phyloP scores from a whole-genome alignment of 2,797 vertebrate genomes.

The Tamandua tetradactyla region DNA sequence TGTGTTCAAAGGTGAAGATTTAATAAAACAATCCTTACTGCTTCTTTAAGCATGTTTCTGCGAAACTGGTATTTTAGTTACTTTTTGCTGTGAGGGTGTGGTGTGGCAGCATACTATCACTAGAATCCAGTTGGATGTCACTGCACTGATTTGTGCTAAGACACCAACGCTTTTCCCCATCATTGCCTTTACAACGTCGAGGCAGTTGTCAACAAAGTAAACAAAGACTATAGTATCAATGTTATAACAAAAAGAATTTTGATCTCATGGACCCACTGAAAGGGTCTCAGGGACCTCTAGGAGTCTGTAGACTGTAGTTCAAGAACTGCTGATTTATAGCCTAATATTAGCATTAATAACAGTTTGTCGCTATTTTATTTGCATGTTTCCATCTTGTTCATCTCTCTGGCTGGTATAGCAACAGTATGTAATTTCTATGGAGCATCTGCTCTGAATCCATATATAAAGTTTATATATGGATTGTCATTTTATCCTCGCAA shows the following conservation, averaged over 20 bases:
- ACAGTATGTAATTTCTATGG: background rate
- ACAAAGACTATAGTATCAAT: background rate
- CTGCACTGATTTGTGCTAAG: background rate
- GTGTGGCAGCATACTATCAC: background rate
- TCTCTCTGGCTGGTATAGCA: background rate
- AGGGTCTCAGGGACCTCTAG: background rate
- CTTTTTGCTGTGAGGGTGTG: background rate
- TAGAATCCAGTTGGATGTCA: background rate
- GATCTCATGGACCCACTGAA: background rate
- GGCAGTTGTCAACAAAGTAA: background rate
- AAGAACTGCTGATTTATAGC: background rate
- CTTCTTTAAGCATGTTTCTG: background rate
- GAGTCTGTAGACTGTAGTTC: background rate
- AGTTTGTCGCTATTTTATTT: background rate
- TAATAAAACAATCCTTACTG: background rate
- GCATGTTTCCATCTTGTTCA: background rate
- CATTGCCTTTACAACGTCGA: background rate
- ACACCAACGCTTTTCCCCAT: background rate
- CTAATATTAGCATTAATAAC: background rate
- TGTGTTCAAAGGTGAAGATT: background rate
- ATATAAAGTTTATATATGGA: background rate
- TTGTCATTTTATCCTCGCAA: background rate
- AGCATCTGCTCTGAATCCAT: background rate
- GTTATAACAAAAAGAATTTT: background rate
- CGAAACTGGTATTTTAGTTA: background rate